phyloP scores from a whole-genome alignment of 2,113 vertebrate species.

The Enhydra lutris region DNA sequence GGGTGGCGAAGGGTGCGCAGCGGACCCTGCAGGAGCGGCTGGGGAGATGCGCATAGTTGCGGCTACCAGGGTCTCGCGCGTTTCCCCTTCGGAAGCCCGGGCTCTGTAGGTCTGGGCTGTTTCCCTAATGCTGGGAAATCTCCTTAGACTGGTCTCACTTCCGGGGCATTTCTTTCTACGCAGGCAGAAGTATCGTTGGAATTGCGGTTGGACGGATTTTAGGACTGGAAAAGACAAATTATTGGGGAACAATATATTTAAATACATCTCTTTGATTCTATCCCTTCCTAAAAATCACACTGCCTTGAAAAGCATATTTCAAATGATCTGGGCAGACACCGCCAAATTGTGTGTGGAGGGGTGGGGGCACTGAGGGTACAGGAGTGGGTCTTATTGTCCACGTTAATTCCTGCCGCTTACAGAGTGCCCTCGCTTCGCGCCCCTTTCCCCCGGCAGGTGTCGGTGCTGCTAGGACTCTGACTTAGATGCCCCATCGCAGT shows the following conservation, averaged over 20 bases:
- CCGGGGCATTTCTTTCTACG: not conserved
- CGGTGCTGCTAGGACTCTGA: fast-evolving
- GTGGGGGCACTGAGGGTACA: not conserved
- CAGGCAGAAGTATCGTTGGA: conserved; percentile 13
- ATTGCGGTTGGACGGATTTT: conserved; percentile 15
- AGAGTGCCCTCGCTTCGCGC: not conserved
- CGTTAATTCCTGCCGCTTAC: not conserved
- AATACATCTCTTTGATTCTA: not conserved
- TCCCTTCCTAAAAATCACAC: not conserved
- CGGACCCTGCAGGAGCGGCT: not conserved
- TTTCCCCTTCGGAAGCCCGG: not conserved
- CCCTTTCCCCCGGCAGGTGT: conserved; percentile 32
- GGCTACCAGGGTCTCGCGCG: fast-evolving
- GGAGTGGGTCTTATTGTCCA: conserved; percentile 14
- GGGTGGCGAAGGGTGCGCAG: not conserved
- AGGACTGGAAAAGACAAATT: conserved; percentile 20
- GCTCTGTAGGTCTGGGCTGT: not conserved
- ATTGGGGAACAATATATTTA: not conserved
- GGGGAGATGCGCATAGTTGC: not conserved
- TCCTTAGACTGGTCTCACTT: not conserved
- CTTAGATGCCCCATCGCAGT: not conserved
- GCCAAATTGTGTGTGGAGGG: not conserved
- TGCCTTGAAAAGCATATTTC: not conserved
- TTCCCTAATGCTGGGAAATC: not conserved
- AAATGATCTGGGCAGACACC: not conserved